Base-by-base conservation (phyloP, 1,140 invertebrate species). In the Patella vulgata region DNA sequence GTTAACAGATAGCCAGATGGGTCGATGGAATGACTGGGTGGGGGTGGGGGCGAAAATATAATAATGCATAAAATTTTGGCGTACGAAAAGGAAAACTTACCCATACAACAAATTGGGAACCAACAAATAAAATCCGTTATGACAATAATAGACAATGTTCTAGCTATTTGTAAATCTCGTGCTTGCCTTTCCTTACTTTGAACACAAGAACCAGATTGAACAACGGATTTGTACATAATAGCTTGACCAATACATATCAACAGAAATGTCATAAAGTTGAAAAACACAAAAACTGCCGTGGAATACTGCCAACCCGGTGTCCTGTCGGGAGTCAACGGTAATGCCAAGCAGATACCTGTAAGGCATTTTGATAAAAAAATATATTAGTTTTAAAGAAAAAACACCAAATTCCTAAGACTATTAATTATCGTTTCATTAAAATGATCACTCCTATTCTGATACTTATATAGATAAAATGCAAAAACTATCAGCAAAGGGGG, bases 301-400 rank as follows among this genome's bases (percentile, higher is more conserved):
- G 65, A 56, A 50, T 70, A 72, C 31, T 56, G 36, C 59, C 63
- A 65, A 5, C 67, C 73, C 0, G 42, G 9, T 11, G 28, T 33
- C 0, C 54, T 30, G 8, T 63, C 25, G 0, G 28, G 42, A 11
- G 67, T 51, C 0, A 72, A 42, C 9, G 73, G 70, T 11, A 75
- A 59, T 6, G 67, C 63, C 11, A 74, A 39, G 31, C 72, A 74
- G 14, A 71, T 56, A 21, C 60, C 63, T 8, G 68, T 66, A 19
- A 58, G 42, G 0, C 63, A n/a, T n/a, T n/a, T n/a, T n/a, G n/a
- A n/a, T n/a, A 54, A 33, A 63, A 70, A 59, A 63, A 73, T 17
- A n/a, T n/a, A n/a, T n/a, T n/a, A n/a, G n/a, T n/a, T n/a, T n/a
- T n/a, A n/a, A n/a, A n/a, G n/a, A n/a, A n/a, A n/a, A n/a, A n/a